Evolutionary conservation across 2,888 invertebrate genomes (phyloP).

Genomic region (Archips crataeganus): DNA sequence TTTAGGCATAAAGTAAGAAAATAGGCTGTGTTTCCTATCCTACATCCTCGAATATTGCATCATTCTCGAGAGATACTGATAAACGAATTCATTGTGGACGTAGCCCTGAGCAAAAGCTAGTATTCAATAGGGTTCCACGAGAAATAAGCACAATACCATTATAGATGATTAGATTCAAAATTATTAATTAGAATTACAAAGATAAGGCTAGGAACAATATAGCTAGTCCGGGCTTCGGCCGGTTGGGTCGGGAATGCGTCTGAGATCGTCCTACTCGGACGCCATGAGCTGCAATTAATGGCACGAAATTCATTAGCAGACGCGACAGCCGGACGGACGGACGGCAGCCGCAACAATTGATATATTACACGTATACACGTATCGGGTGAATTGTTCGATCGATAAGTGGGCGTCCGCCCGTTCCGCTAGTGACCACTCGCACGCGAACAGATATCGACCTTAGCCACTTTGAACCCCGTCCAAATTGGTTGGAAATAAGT

Average conservation of each 20-base stretch:
- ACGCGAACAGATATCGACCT: slow-evolving; percentile 21
- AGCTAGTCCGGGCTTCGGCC: slow-evolving; percentile 3
- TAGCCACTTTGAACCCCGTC: slow-evolving; percentile 18
- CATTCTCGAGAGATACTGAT: too few species aligned
- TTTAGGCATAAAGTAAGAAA: too few species aligned
- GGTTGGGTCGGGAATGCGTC: slow-evolving; percentile 16
- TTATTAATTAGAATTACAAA: slow-evolving; percentile 4
- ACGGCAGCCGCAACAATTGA: slow-evolving; percentile 60
- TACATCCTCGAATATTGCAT: too few species aligned
- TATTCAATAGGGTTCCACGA: too few species aligned
- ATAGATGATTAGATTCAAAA: background rate
- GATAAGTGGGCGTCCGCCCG: slow-evolving; percentile 75
- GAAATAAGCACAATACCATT: background rate
- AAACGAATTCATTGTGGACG: too few species aligned
- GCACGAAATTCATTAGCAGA: slow-evolving; percentile 47
- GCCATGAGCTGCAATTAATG: slow-evolving; percentile 43
- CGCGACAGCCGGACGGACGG: slow-evolving; percentile 56
- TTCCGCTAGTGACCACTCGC: slow-evolving; percentile 30
- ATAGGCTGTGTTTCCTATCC: too few species aligned
- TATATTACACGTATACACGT: slow-evolving; percentile 74
- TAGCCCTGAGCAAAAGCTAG: too few species aligned
- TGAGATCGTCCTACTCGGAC: slow-evolving; percentile 21
- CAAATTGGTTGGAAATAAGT: slow-evolving; percentile 17
- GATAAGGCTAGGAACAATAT: slow-evolving; percentile 6
- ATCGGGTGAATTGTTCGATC: slow-evolving; percentile 75